phyloP scores from a whole-genome alignment of 2,113 vertebrate species.

The Dascyllus trimaculatus region DNA sequence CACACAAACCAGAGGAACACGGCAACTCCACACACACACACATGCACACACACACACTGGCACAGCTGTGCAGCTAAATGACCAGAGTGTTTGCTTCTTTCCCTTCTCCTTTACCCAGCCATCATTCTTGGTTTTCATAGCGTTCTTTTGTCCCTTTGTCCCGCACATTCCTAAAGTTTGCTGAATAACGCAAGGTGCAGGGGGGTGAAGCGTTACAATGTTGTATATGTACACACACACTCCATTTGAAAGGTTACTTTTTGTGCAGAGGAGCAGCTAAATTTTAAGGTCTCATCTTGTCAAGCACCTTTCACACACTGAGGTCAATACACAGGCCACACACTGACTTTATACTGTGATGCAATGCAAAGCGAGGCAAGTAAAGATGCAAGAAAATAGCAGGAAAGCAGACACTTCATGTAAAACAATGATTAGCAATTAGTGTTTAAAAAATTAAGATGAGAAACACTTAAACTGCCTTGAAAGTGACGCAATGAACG shows the following conservation, averaged over 20 bases:
- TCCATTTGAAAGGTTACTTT: conserved; percentile 43
- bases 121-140: conserved; percentile 59
- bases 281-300: background rate
- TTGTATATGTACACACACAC: conserved; percentile 36
- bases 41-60: conserved; percentile 47
- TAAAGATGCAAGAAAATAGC: conserved; percentile 35
- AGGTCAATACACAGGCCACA: conserved; percentile 19
- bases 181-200: conserved; percentile 44
- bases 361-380: background rate
- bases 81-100: conserved; percentile 73
- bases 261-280: conserved; percentile 19
- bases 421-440: background rate
- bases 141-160: conserved; percentile 61
- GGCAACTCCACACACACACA: conserved; percentile 16
- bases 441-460: no score
- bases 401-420: background rate
- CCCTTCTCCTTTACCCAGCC: conserved; percentile 41
- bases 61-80: conserved; percentile 79
- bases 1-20: conserved; percentile 48
- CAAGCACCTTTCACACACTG: background rate
- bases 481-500: background rate
- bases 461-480: no score
- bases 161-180: conserved; percentile 58
- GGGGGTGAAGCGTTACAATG: conserved; percentile 20
- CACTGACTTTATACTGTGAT: conserved; percentile 1